Evolutionary conservation across 2,113 vertebrate genomes (phyloP), one percentile per base, ranked within the genome.

Genomic region (Monopterus albus): DNA sequence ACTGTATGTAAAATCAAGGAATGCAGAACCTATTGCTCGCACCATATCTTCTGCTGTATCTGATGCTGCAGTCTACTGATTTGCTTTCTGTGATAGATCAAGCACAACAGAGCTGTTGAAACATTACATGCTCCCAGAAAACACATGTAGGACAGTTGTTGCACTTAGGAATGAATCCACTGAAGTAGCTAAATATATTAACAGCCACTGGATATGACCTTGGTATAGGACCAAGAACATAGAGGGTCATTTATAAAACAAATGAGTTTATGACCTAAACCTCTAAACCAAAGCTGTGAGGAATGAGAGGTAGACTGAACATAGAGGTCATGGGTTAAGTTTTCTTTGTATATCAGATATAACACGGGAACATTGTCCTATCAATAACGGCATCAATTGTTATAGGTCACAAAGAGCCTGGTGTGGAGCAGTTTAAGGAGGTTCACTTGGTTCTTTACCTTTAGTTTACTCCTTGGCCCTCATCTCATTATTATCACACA

Each of bases 271-370:
- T 40, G 46, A 68, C 46, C 11, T 71, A 64, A n/a, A n/a, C n/a
- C 28, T 57, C 18, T 12, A 64, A 76, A 78, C 79, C 74, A 85
- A 88, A 90, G 76, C 28, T 78, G 58, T 57, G 63, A 78, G 62
- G 36, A 42, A 52, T 2, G 18, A 15, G 18, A 59, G 45, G 51
- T 6, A n/a, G n/a, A 51, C 45, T 13, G 20, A 17, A 47, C n/a
- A 46, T 7, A 38, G 35, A 68, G 42, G 6, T 35, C 46, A 15
- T n/a, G n/a, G 12, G 20, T 45, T 6, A 31, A 7, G 5, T n/a
- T n/a, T n/a, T n/a, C n/a, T n/a, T n/a, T n/a, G n/a, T n/a, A n/a
- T n/a, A n/a, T n/a, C n/a, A n/a, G n/a, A n/a, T n/a, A n/a, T n/a
- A n/a, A n/a, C n/a, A n/a, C n/a, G n/a, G n/a, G n/a, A n/a, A n/a